phyloP scores from a whole-genome alignment of 1,140 invertebrate genomes.

The Leptonema lineaticorne region DNA sequence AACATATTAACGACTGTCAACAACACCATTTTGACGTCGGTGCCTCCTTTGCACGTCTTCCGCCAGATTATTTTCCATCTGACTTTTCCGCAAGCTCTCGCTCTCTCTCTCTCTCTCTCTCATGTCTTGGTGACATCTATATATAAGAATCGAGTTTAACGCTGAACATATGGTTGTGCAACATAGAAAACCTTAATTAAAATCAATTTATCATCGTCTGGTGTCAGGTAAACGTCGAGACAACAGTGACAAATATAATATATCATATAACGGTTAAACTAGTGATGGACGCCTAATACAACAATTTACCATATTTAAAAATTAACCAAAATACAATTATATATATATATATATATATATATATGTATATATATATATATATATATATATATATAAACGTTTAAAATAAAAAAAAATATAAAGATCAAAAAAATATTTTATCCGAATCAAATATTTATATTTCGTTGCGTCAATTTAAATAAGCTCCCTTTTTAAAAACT shows the following conservation, averaged over 20 bases:
- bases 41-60: not conserved
- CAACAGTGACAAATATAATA: not conserved
- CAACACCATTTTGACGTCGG: not conserved
- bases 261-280: no score
- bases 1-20: constrained; percentile 7
- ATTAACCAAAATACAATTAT: not conserved
- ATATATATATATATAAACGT: not conserved
- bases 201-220: constrained; percentile 15
- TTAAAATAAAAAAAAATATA: not conserved
- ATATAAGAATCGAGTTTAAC: not conserved
- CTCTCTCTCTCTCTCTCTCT: no score
- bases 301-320: not conserved
- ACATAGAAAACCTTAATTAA: not conserved
- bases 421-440: not conserved
- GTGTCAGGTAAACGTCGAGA: constrained; percentile 3
- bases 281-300: not conserved
- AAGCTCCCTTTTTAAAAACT: no score
- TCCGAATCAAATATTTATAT: no score
- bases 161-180: not conserved
- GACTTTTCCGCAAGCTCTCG: not conserved
- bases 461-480: no score
- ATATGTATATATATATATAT: not conserved
- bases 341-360: not conserved
- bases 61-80: no score
- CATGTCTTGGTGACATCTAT: not conserved